Evolutionary conservation across 2,797 vertebrate genomes (phyloP), one percentile per base, ranked within the genome.

Genomic region (Tenualosa ilisha): DNA sequence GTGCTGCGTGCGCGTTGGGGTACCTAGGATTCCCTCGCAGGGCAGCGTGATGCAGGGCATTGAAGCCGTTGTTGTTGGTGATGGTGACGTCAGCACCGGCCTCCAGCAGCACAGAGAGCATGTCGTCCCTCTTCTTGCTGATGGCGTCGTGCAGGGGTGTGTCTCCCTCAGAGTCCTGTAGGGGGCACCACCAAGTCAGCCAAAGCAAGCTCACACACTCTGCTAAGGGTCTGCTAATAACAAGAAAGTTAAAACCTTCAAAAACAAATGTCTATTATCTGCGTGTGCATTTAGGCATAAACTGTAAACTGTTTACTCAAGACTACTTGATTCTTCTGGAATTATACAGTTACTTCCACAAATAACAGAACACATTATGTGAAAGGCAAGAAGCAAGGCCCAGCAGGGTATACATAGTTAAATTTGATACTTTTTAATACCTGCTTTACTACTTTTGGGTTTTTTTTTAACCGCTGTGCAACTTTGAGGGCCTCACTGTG

Each of bases 41-140:
- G 9, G 98, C 98, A 13, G 98, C 98, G 0, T 99, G 98, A 90
- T 99, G 98, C 84, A 99, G 96, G 82, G 98, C 98, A 81, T 99
- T 99, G 93, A 99, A 99, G 11, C 98, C 98, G 1, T 99, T 99
- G 91, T 99, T 99, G 94, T 99, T 99, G 84, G 98, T 99, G 92
- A 99, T 99, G 82, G 98, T 99, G 91, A 99, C 98, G 84, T 99
- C 98, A 50, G 98, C 98, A 31, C 97, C 98, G 24, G 98, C 97
- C 93, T 99, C 98, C 87, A 99, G 91, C 90, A 99, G 93, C 17
- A 99, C 98, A 2, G 98, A 99, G 89, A 99, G 95, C 93, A 99
- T 99, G 93, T 99, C 98, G 87, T 99, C 98, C 85, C 98, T 95
- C 88, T 99, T 99, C 93, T 99, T 99, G 94, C 98, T 99, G 93